These are phyloP conservation scores for Tyrannus savana DNA, from an alignment of 2,113 vertebrate species.

Conservation along the genomic window DNA sequence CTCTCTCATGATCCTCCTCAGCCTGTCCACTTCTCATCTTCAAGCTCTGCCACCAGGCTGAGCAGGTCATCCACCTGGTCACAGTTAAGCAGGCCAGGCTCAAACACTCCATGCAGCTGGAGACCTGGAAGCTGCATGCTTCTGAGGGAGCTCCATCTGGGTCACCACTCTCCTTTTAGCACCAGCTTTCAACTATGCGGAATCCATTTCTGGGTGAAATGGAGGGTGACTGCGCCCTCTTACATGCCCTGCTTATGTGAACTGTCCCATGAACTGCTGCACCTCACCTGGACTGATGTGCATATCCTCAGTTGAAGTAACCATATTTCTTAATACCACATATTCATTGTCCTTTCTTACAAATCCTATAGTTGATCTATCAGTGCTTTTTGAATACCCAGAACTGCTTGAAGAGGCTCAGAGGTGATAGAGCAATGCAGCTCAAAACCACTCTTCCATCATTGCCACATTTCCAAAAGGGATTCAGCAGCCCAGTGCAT, in stretches of 20 bases:
- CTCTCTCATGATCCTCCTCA: neutral
- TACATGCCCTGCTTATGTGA: neutral
- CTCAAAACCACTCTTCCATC: neutral
- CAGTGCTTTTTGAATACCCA: neutral
- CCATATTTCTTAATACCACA: neutral
- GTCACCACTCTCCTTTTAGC: neutral
- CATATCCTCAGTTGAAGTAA: neutral
- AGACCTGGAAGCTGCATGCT: neutral
- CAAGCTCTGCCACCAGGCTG: neutral
- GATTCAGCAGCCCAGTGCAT: neutral
- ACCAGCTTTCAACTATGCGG: neutral
- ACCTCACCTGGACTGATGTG: rapidly evolving
- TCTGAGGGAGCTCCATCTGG: neutral
- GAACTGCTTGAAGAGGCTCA: neutral
- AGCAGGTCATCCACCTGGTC: neutral
- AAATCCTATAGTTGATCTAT: neutral
- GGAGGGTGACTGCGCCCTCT: neutral
- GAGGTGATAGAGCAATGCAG: neutral
- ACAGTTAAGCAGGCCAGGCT: neutral
- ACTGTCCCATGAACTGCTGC: neutral
- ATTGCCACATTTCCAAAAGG: neutral
- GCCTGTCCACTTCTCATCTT: neutral
- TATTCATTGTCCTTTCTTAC: neutral
- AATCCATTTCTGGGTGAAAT: neutral
- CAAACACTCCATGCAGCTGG: neutral